phyloP scores from a whole-genome alignment of 2,113 vertebrate species.

The Microtus montanus region DNA sequence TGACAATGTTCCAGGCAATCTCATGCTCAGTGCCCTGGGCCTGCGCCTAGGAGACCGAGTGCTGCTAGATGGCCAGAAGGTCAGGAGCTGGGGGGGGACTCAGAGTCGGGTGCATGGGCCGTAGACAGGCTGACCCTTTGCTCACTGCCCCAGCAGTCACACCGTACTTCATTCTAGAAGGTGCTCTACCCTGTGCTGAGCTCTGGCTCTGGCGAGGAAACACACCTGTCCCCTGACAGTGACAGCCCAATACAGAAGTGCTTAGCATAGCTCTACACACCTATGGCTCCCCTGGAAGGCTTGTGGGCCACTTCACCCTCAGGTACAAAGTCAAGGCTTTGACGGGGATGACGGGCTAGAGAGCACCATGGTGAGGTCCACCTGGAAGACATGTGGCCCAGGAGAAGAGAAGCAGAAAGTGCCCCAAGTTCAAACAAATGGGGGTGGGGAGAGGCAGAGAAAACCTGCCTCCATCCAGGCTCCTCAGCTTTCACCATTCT shows the following conservation, averaged over 20 bases:
- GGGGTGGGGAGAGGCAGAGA: neutral
- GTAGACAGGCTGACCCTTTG: neutral
- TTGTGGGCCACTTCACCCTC: neutral
- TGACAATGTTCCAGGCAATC: slow-evolving; percentile 95
- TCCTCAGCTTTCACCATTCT: neutral
- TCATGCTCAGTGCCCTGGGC: slow-evolving; percentile 92
- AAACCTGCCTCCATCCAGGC: neutral
- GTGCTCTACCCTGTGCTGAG: neutral
- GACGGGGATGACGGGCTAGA: neutral
- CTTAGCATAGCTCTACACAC: neutral
- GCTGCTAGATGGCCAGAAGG: slow-evolving; percentile 92
- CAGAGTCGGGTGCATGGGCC: neutral
- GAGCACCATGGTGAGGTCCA: neutral
- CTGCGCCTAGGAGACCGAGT: slow-evolving; percentile 92
- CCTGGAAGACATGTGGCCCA: neutral
- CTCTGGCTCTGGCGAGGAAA: neutral
- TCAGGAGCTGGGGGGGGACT: slow-evolving; percentile 61
- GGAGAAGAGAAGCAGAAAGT: neutral
- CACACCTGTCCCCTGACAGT: neutral
- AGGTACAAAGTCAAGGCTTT: neutral
- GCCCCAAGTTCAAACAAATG: neutral
- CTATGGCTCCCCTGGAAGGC: neutral
- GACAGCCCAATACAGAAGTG: neutral
- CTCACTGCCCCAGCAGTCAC: neutral
- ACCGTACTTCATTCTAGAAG: neutral